Percentiles rank a stretch among this genome's conserved stretches.
Conservation (phyloP, 2,113 vertebrate species). For the Plecturocebus donacophilus region DNA sequence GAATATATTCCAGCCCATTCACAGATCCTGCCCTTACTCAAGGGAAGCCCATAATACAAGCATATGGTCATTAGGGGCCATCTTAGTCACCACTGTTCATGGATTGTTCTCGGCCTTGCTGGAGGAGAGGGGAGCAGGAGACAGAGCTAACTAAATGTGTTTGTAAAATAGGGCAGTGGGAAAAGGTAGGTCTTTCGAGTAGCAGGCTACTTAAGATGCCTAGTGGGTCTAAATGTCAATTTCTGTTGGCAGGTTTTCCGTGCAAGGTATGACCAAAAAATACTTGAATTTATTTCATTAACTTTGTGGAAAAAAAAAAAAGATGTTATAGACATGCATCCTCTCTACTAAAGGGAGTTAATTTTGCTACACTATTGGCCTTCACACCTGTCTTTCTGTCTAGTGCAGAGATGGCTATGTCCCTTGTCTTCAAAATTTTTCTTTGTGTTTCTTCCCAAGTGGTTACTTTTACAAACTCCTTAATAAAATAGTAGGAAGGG, state of each 20-base stretch:
- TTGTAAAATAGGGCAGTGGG: background rate
- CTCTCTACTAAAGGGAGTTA: background rate
- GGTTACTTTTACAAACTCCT: background rate
- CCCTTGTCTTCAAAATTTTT: background rate
- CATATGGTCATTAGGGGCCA: background rate
- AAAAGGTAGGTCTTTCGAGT: background rate
- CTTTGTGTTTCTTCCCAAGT: background rate
- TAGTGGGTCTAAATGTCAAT: background rate
- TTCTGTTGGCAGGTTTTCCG: background rate
- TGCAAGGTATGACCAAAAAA: background rate
- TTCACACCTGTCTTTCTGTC: background rate
- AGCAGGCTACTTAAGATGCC: fast-evolving
- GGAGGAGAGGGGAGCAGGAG: background rate
- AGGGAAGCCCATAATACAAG: fast-evolving
- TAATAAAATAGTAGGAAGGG: background rate
- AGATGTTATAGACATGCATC: background rate
- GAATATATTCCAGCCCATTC: background rate
- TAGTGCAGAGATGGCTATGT: too few relatives aligned
- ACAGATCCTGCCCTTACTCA: background rate
- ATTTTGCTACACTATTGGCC: background rate
- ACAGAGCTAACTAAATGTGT: background rate
- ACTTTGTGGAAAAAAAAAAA: background rate
- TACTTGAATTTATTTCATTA: background rate
- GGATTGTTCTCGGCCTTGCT: background rate
- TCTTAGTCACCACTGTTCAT: fast-evolving